phyloP scores from a whole-genome alignment of 2,888 invertebrate genomes.

The Sesia apiformis region DNA sequence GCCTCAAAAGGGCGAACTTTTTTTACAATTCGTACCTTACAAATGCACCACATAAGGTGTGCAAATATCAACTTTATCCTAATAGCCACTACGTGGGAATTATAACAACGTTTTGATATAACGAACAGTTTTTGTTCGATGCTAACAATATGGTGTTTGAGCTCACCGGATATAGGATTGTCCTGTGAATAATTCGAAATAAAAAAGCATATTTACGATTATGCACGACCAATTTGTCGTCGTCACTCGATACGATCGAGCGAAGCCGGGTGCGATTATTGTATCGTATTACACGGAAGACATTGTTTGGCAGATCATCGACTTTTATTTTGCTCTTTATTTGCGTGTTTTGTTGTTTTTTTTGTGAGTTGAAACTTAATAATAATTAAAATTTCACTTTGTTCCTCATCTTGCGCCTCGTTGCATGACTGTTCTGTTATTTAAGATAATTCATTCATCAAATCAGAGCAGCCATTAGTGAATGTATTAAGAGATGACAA shows the following conservation, averaged over 20 bases:
- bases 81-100: conserved; percentile 6
- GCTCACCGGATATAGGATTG: conserved; percentile 61
- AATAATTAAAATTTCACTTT: no score
- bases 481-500: no score
- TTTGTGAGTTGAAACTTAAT: not conserved
- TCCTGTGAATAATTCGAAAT: conserved; percentile 42
- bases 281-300: conserved; percentile 55
- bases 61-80: conserved; percentile 31
- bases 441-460: no score
- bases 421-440: no score
- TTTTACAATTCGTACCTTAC: conserved; percentile 57
- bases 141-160: conserved; percentile 49
- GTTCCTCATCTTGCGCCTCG: no score
- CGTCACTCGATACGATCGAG: conserved; percentile 58
- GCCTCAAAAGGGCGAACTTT: conserved; percentile 55
- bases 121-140: conserved; percentile 49
- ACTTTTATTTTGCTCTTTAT: not conserved
- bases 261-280: conserved; percentile 50
- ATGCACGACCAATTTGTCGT: conserved; percentile 68
- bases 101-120: conserved; percentile 3
- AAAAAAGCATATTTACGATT: conserved; percentile 65
- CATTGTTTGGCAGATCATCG: conserved; percentile 11
- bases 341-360: not conserved
- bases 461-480: no score
- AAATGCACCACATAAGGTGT: conserved; percentile 41